Evolutionary conservation across 2,113 vertebrate species (phyloP).

Genomic region (Opisthocomus hoazin): DNA sequence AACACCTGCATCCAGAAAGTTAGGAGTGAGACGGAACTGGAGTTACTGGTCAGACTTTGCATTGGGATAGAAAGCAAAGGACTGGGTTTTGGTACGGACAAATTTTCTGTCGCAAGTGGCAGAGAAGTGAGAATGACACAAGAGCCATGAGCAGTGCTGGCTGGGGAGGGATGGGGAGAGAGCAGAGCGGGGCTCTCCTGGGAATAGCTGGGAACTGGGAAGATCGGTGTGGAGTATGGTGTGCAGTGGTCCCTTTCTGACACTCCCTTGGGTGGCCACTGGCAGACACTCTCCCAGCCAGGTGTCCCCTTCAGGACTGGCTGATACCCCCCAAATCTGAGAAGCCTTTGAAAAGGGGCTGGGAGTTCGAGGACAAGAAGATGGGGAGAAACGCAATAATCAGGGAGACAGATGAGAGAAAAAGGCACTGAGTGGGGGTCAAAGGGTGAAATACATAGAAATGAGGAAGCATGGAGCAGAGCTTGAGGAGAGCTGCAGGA

Average conservation of each 20-base stretch:
- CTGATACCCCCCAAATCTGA: not conserved
- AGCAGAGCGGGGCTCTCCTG: not conserved
- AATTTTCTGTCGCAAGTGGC: not conserved
- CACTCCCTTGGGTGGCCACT: accelerated
- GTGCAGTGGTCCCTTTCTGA: not conserved
- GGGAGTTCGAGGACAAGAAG: not conserved
- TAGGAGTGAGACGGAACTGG: not conserved
- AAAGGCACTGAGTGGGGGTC: not conserved
- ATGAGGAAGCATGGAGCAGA: not conserved
- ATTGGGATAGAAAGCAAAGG: not conserved
- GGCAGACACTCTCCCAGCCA: not conserved
- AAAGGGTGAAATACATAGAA: not conserved
- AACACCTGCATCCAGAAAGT: not conserved
- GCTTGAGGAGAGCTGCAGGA: not conserved
- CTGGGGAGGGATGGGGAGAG: not conserved
- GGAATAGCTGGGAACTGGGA: not conserved
- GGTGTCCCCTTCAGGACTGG: not conserved
- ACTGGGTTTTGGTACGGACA: not conserved
- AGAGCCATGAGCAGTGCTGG: not conserved
- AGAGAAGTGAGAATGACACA: not conserved
- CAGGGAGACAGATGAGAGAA: not conserved
- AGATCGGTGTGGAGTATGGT: accelerated
- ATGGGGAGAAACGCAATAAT: not conserved
- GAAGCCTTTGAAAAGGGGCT: not conserved
- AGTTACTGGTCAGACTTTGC: not conserved